Conservation (phyloP, 2,113 vertebrate genomes). For the Corythoichthys intestinalis region DNA sequence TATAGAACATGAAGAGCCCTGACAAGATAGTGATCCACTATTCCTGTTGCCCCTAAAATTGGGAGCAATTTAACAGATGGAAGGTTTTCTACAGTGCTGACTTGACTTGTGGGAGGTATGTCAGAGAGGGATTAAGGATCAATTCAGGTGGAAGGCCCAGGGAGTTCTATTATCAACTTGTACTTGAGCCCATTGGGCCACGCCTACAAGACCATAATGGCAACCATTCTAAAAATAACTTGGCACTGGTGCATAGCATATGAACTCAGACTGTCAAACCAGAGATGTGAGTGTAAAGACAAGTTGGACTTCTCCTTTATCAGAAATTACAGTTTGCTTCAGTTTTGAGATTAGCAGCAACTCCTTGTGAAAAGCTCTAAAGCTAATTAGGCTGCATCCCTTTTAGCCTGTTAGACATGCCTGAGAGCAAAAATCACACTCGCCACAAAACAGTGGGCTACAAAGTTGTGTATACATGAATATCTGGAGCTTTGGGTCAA, state of each 20-base stretch:
- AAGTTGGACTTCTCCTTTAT: constrained; percentile 19
- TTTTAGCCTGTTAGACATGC: constrained; percentile 5
- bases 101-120: constrained; percentile 5
- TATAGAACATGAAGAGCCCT: constrained; percentile 4
- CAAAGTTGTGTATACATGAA: not conserved
- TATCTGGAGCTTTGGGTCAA: constrained; percentile 10
- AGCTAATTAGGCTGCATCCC: constrained; percentile 55
- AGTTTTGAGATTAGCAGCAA: constrained; percentile 55
- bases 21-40: constrained; percentile 8
- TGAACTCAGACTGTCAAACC: constrained; percentile 35
- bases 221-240: constrained; percentile 51
- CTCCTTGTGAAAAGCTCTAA: constrained; percentile 65
- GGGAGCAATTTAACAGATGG: constrained; percentile 29
- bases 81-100: constrained; percentile 3
- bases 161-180: constrained; percentile 24
- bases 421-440: constrained; percentile 1
- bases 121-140: constrained; percentile 38
- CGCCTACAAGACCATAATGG: constrained; percentile 39
- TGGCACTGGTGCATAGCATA: constrained; percentile 12
- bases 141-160: constrained; percentile 43
- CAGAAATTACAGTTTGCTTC: constrained; percentile 14
- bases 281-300: constrained; percentile 28
- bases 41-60: constrained; percentile 33
- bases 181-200: constrained; percentile 42
- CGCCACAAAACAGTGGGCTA: not conserved